Evolutionary conservation across 2,797 vertebrate genomes (phyloP).

Genomic region (Odontamblyopus rebecca): DNA sequence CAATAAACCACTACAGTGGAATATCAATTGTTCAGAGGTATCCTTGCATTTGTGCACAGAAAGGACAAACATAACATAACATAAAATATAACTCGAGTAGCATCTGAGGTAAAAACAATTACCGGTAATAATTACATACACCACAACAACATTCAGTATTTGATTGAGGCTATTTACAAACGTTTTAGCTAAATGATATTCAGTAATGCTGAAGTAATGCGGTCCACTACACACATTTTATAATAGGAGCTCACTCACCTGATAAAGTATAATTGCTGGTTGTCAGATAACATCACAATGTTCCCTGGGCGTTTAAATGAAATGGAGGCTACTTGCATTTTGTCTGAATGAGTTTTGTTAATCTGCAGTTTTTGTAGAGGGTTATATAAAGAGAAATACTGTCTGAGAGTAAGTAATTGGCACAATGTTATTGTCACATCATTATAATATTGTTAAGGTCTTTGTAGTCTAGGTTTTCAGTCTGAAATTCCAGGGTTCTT

Average conservation of each 20-base stretch:
- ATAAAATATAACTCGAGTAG: neutral
- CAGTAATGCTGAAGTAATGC: neutral
- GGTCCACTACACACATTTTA: neutral
- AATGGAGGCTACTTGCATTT: neutral
- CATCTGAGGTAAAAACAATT: neutral
- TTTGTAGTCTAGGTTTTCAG: neutral
- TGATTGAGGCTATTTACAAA: neutral
- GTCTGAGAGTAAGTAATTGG: neutral
- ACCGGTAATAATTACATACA: neutral
- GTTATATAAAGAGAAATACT: no score
- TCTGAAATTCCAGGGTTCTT: neutral
- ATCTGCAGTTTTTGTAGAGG: neutral
- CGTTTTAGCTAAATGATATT: neutral
- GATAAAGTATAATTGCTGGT: neutral
- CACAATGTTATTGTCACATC: neutral
- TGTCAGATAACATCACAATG: neutral
- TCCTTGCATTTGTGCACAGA: conserved; percentile 14
- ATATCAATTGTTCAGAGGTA: conserved; percentile 34
- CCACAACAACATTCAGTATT: neutral
- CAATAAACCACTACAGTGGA: conserved; percentile 31
- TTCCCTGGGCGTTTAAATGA: neutral
- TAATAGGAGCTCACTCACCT: neutral
- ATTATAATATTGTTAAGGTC: neutral
- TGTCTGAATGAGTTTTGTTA: neutral
- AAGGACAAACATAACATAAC: conserved; percentile 3